Evolutionary conservation across 2,113 vertebrate species (phyloP).

Genomic region (Heloderma charlesbogerti): DNA sequence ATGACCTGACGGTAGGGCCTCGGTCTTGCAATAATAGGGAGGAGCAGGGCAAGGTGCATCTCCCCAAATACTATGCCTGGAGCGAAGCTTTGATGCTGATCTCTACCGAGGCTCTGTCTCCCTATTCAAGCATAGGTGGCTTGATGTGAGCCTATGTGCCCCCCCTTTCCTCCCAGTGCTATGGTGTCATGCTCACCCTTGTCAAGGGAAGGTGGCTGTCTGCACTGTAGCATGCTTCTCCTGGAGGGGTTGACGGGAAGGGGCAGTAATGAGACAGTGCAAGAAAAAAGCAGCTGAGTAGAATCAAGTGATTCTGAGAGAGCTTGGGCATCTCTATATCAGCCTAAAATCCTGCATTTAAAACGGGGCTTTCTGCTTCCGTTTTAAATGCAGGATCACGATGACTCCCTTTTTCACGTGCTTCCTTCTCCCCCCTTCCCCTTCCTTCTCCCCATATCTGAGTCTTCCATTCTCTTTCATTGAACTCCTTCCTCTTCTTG

Average conservation of each 20-base stretch:
- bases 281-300: background rate
- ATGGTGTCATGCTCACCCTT: background rate
- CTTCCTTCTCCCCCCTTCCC: too few relatives aligned
- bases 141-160: background rate
- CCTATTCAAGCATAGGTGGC: background rate
- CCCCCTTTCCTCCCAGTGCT: background rate
- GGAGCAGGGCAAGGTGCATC: background rate
- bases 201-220: background rate
- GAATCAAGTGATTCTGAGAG: background rate
- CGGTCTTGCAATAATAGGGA: background rate
- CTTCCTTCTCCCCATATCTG: too few relatives aligned
- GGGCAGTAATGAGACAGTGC: background rate
- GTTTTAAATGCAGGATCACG: too few relatives aligned
- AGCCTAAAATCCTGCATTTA: too few relatives aligned
- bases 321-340: too few relatives aligned
- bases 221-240: background rate
- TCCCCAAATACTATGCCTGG: background rate
- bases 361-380: too few relatives aligned
- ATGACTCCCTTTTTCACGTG: too few relatives aligned
- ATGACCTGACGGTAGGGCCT: constrained; percentile 8
- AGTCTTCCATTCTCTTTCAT: too few relatives aligned
- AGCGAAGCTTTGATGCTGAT: constrained; percentile 9
- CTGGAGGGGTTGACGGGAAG: background rate
- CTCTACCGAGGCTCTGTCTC: constrained; percentile 8
- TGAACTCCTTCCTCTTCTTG: too few relatives aligned